Evolutionary conservation across 2,113 vertebrate genomes (phyloP), one percentile per base, ranked within the genome.

Genomic region (Sander lucioperca): DNA sequence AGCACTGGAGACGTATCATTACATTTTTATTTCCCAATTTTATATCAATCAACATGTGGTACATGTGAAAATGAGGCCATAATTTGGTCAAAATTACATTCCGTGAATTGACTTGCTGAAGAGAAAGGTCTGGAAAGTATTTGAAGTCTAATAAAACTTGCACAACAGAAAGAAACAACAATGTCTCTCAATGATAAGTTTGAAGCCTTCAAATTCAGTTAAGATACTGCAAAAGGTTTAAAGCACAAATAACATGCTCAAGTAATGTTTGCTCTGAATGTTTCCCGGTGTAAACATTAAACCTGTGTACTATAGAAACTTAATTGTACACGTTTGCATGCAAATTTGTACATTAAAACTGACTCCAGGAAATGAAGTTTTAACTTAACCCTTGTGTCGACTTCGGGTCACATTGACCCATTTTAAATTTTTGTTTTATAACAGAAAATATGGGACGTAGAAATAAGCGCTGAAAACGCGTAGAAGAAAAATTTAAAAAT

Each of bases 71-170:
- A 50, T 53, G 7, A 63, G 54, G 51, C 39, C 62, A 45, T 64
- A 33, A 43, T 79, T 25, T 68, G 64, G 80, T 69, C 23, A 23
- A 18, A 72, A 77, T 51, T 19, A 78, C 79, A 84, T 88, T 84
- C 87, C 80, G 84, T 86, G 14, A 81, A 83, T 85, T 62, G 68
- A 62, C 50, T 71, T 66, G 30, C 48, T 68, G 36, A 76, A 59
- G 21, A 54, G 12, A 50, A 56, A 74, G 19, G 59, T 62, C 30
- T 56, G 39, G 81, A 11, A 2, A 72, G 25, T 73, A 51, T 57
- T 39, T 72, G 5, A 78, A 62, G 69, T 65, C 51, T 25, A 87
- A 81, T 90, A 82, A 88, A 88, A 78, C 5, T 36, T 68, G 74
- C 80, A 84, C 1, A 77, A 72, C 19, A 75, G 18, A 74, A 51